Evolutionary conservation across 2,113 vertebrate genomes (phyloP).

Genomic region (Illadopsis cleaveri): DNA sequence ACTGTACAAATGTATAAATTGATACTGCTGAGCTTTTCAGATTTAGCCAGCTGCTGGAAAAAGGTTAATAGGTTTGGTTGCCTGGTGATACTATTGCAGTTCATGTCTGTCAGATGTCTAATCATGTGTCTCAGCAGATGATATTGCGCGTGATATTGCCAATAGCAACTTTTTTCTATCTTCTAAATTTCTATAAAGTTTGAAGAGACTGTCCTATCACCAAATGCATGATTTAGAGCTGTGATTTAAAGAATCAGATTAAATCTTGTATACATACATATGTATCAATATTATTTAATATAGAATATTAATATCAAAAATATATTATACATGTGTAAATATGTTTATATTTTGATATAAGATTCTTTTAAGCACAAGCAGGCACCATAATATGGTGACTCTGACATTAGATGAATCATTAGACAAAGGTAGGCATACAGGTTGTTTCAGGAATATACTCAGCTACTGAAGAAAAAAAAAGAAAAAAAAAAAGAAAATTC

Average conservation of each 20-base stretch:
- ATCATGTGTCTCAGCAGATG: slow-evolving; percentile 13
- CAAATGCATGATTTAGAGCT: background rate
- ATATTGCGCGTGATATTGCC: background rate
- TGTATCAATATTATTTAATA: too few species aligned
- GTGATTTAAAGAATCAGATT: background rate
- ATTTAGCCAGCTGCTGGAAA: slow-evolving; percentile 28
- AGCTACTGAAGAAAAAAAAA: background rate
- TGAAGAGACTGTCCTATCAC: background rate
- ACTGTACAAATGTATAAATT: slow-evolving; percentile 35
- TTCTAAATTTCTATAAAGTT: background rate
- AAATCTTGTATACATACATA: background rate
- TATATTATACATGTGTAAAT: background rate
- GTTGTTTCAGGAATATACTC: background rate
- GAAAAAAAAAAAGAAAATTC: background rate
- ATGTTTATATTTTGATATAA: background rate
- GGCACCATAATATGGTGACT: background rate
- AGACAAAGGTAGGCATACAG: background rate
- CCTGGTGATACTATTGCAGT: slow-evolving; percentile 17
- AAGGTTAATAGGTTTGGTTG: slow-evolving; percentile 62
- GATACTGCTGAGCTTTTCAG: slow-evolving; percentile 26
- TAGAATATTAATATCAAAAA: background rate
- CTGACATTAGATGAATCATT: background rate
- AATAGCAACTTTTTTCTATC: background rate
- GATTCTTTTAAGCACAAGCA: background rate
- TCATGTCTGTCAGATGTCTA: slow-evolving; percentile 34